Conservation (phyloP, 2,797 vertebrate genomes). For the Dipus sagitta region DNA sequence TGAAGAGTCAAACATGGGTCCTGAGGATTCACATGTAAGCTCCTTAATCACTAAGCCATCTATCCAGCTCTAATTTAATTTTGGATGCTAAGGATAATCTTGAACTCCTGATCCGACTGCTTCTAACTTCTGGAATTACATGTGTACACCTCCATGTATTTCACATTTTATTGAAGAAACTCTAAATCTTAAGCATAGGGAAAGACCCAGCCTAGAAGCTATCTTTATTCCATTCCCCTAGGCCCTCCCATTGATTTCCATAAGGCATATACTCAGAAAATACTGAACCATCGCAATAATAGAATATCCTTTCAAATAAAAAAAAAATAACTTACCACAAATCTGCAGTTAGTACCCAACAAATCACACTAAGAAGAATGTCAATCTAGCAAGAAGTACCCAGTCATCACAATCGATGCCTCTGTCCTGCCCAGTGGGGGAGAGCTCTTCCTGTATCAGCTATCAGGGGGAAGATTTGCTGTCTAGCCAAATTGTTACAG, state of each 20-base stretch:
- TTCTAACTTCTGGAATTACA: not conserved
- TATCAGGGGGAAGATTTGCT: slow-evolving; percentile 36
- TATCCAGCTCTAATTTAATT: no score
- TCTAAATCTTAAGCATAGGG: not conserved
- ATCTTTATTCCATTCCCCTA: not conserved
- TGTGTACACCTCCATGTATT: not conserved
- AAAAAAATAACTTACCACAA: slow-evolving; percentile 65
- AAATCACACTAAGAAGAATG: slow-evolving; percentile 53
- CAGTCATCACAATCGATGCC: slow-evolving; percentile 56
- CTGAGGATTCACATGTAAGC: no score
- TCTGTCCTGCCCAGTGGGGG: slow-evolving; percentile 24
- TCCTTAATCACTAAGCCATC: no score
- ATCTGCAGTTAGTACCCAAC: slow-evolving; percentile 40
- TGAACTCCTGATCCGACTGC: not conserved
- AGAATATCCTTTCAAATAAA: slow-evolving; percentile 10
- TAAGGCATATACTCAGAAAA: not conserved
- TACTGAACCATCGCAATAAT: not conserved
- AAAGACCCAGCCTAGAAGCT: not conserved
- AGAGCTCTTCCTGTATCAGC: slow-evolving; percentile 42
- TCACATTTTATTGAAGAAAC: not conserved
- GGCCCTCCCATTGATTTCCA: not conserved
- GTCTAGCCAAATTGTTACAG: slow-evolving; percentile 25
- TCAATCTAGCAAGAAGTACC: slow-evolving; percentile 17
- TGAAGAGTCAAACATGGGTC: no score
- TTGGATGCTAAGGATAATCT: not conserved